Conservation (phyloP, 2,888 invertebrate species). For the Sepioteuthis lessoniana region DNA sequence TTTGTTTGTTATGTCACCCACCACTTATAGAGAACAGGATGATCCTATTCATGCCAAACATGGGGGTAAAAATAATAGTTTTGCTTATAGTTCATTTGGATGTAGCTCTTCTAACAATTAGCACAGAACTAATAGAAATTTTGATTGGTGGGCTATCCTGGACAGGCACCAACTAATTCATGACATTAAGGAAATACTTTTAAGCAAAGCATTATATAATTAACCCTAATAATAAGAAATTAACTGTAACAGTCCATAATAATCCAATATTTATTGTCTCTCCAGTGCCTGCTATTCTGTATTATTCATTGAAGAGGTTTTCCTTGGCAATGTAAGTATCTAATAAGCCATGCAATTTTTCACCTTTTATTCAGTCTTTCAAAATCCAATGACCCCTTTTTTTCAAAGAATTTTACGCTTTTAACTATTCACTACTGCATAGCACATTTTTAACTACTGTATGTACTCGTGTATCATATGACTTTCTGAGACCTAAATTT, state of each 20-base stretch:
- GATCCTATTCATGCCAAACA: too few species aligned
- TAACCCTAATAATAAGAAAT: neutral
- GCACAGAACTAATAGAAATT: too few species aligned
- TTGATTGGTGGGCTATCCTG: too few species aligned
- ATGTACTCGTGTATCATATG: too few species aligned
- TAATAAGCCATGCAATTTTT: neutral
- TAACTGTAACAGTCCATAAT: neutral
- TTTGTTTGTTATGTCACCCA: too few species aligned
- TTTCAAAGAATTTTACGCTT: neutral
- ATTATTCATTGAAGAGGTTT: constrained; percentile 62
- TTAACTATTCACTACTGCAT: neutral
- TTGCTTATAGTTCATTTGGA: too few species aligned
- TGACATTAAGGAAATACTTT: too few species aligned
- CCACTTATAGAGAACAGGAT: too few species aligned
- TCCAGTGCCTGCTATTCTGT: constrained; percentile 67
- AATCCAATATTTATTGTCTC: constrained; percentile 47
- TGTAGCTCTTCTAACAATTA: too few species aligned
- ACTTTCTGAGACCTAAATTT: too few species aligned
- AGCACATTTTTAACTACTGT: neutral
- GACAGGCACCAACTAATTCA: too few species aligned
- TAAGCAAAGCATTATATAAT: neutral
- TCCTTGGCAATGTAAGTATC: constrained; percentile 64
- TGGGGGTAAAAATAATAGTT: too few species aligned
- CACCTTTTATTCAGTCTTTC: neutral
- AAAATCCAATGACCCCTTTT: constrained; percentile 48